These are phyloP conservation scores for Amorpha juglandis DNA, from an alignment of 2,888 invertebrate species.

Conservation along the genomic window DNA sequence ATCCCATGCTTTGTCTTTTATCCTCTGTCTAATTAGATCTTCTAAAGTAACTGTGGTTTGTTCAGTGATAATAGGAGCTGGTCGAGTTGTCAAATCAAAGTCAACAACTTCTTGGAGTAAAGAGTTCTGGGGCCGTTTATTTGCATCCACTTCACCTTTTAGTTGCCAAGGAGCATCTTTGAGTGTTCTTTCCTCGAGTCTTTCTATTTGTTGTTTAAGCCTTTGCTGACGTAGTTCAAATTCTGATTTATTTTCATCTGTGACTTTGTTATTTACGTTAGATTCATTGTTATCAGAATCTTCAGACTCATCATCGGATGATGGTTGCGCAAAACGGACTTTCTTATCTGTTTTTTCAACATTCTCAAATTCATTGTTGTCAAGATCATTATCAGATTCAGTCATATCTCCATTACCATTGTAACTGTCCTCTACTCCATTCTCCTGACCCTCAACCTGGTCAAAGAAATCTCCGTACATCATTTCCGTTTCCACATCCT, in stretches of 20 bases:
- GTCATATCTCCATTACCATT: constrained; percentile 37
- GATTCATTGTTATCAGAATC: constrained; percentile 54
- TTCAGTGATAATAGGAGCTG: constrained; percentile 96
- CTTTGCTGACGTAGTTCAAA: constrained; percentile 91
- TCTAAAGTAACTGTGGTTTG: constrained; percentile 94
- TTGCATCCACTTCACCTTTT: constrained; percentile 93
- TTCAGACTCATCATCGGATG: constrained; percentile 55
- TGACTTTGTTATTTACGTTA: constrained; percentile 34
- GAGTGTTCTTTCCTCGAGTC: constrained; percentile 89
- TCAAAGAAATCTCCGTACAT: constrained; percentile 90
- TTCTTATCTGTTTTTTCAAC: constrained; percentile 42
- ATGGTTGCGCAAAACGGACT: constrained; percentile 59
- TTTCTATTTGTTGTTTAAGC: constrained; percentile 86
- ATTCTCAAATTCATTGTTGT: constrained; percentile 46
- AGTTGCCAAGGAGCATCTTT: constrained; percentile 97
- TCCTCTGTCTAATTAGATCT: constrained; percentile 94
- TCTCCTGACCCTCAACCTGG: constrained; percentile 44
- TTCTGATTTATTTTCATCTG: constrained; percentile 84
- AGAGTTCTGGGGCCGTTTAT: constrained; percentile 94
- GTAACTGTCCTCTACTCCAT: constrained; percentile 44
- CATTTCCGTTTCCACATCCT: constrained; percentile 72
- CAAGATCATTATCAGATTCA: constrained; percentile 42
- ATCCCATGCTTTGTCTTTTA: constrained; percentile 97
- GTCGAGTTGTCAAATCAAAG: constrained; percentile 92
- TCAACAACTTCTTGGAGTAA: constrained; percentile 95